These are phyloP conservation scores for Micromussa lordhowensis DNA, from an alignment of 92 coral and sea anemone species.

Conservation along the genomic window DNA sequence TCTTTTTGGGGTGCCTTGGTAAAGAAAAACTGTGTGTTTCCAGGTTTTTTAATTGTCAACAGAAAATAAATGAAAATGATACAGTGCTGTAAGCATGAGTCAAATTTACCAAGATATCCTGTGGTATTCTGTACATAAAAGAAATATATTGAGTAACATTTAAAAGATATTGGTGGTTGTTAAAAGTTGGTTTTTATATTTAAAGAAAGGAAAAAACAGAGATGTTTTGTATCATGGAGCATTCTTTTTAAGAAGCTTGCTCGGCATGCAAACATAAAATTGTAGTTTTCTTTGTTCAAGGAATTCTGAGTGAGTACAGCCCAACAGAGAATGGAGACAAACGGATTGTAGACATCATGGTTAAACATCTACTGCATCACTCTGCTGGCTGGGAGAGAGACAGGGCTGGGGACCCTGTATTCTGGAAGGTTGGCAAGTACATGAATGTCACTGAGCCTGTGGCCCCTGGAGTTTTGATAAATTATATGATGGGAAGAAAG, in stretches of 20 bases:
- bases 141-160: background rate
- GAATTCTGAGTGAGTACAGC: slow-evolving; percentile 39
- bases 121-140: too few species aligned
- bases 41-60: background rate
- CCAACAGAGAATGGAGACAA: slow-evolving; percentile 37
- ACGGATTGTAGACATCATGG: slow-evolving; percentile 33
- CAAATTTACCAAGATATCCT: background rate
- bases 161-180: too few species aligned
- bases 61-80: background rate
- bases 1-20: background rate
- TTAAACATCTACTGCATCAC: slow-evolving; percentile 45
- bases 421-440: slow-evolving; percentile 56
- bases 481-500: slow-evolving; percentile 53
- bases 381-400: slow-evolving; percentile 62
- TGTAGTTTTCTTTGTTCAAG: background rate
- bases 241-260: background rate
- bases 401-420: slow-evolving; percentile 63
- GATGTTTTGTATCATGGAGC: too few species aligned
- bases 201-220: too few species aligned
- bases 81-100: background rate
- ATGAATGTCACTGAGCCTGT: slow-evolving; percentile 47
- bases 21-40: background rate
- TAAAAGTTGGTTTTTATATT: too few species aligned
- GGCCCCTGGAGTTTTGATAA: slow-evolving; percentile 31
- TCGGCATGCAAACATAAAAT: background rate